Evolutionary conservation across 2,797 vertebrate genomes (phyloP), one percentile per base, ranked within the genome.

Genomic region (Coreius guichenoti): DNA sequence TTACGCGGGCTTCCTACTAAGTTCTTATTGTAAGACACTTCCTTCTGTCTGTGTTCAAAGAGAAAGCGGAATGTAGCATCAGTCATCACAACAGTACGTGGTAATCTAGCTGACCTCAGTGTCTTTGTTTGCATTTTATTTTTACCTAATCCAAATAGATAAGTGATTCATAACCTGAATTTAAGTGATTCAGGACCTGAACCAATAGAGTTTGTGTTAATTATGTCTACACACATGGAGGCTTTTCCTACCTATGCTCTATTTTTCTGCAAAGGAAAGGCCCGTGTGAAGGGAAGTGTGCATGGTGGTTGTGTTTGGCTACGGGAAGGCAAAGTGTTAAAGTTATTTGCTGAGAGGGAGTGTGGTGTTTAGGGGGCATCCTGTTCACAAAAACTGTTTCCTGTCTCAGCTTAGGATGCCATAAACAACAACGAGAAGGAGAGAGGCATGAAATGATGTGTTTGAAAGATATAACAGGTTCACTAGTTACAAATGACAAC

Each of bases 291-390:
- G 82, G 82, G 91, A 90, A 94, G 96, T 84, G 96, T 96, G 96
- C 87, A 86, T 89, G 75, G 81, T 75, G 89, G 89, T 89, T 91
- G 92, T 95, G 95, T 93, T 93, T 58, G 29, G 69, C 77, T 23
- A 89, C 49, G 45, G 96, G 95, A 95, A 93, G 92, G 94, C 87
- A 87, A 94, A 96, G 96, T 86, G 95, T 96, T 96, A 95, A 94
- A 91, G 92, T 91, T 92, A 83, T 92, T 91, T 92, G 94, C 89
- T 86, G 73, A 82, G 90, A 87, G 92, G 93, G 93, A 94, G 89
- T 67, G 72, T 87, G 86, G 90, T 86, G 63, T 92, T 93, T 54
- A 81, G 87, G 88, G 85, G 82, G 83, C 91, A 91, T 95, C 93
- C 94, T 94, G 94, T 94, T 87, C 91, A 92, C 91, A 92, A 90